These are phyloP conservation scores for Phrynosoma blainvillii DNA, from an alignment of 2,113 vertebrate species.

Conservation along the genomic window DNA sequence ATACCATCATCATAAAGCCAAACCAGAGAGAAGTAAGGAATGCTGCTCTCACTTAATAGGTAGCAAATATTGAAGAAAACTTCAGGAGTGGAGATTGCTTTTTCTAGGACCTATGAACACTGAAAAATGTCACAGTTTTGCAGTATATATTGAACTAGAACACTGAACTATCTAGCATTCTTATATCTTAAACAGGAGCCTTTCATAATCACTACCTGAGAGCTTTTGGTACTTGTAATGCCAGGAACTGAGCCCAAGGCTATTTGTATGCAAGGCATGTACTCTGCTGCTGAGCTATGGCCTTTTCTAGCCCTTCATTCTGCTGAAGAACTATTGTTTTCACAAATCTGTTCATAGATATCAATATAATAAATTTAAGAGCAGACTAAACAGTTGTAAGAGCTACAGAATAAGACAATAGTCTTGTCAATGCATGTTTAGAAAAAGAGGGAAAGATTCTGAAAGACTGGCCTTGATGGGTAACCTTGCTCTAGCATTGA, in stretches of 20 bases:
- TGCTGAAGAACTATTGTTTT: neutral
- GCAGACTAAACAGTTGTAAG: neutral
- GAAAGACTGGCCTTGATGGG: neutral
- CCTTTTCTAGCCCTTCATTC: no score
- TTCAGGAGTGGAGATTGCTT: neutral
- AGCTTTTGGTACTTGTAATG: neutral
- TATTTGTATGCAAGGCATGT: no score
- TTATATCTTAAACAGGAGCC: neutral
- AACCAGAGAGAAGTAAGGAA: neutral
- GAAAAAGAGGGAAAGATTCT: neutral
- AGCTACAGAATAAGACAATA: neutral
- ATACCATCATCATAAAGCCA: no score
- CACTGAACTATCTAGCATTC: neutral
- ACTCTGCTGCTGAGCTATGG: neutral
- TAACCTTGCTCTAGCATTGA: slow-evolving; percentile 26
- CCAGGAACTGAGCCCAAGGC: neutral
- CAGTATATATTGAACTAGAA: neutral
- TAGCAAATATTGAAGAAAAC: neutral
- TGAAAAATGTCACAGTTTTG: neutral
- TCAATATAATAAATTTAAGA: slow-evolving; percentile 1
- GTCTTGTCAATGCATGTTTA: neutral
- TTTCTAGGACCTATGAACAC: neutral
- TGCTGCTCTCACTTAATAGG: neutral
- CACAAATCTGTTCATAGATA: neutral
- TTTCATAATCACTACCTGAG: neutral